Percentiles rank a stretch among this genome's conserved stretches.
Conservation (phyloP, 2,888 invertebrate species). For the Aporophyla lueneburgensis region DNA sequence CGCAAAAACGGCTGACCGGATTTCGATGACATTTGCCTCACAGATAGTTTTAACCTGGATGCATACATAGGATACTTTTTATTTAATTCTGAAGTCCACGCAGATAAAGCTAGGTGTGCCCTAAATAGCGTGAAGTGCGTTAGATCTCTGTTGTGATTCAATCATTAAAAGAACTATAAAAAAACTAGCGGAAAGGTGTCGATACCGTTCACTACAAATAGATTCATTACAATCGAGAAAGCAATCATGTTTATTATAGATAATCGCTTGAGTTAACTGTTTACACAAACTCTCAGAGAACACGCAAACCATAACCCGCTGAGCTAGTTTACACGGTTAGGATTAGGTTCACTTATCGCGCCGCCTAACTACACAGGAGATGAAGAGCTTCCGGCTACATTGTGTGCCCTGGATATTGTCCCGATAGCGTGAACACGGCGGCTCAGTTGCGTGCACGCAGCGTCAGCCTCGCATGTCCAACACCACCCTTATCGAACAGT, state of each 20-base stretch:
- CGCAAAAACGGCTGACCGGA: not conserved
- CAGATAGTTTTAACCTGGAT: not conserved
- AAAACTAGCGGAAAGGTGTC: not conserved
- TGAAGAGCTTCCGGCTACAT: constrained; percentile 61
- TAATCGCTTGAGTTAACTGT: constrained; percentile 28
- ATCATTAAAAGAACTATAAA: not conserved
- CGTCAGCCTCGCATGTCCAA: constrained; percentile 49
- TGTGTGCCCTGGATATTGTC: constrained; percentile 66
- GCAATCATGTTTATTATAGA: constrained; percentile 25
- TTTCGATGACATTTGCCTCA: not conserved
- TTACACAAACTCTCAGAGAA: constrained; percentile 23
- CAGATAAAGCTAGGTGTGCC: not conserved
- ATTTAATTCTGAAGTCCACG: not conserved
- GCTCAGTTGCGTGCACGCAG: constrained; percentile 67
- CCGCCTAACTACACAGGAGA: constrained; percentile 55
- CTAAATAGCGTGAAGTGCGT: not conserved
- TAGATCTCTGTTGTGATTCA: too few relatives aligned
- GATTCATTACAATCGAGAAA: not conserved
- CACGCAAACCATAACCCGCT: constrained; percentile 24
- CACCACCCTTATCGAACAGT: constrained; percentile 56
- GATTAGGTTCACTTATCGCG: constrained; percentile 46
- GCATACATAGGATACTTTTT: not conserved
- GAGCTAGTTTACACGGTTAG: constrained; percentile 15
- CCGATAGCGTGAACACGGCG: constrained; percentile 47
- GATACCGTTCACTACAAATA: not conserved